Evolutionary conservation across 92 coral and sea anemone genomes (phyloP).

Genomic region (Actinostola sp.): DNA sequence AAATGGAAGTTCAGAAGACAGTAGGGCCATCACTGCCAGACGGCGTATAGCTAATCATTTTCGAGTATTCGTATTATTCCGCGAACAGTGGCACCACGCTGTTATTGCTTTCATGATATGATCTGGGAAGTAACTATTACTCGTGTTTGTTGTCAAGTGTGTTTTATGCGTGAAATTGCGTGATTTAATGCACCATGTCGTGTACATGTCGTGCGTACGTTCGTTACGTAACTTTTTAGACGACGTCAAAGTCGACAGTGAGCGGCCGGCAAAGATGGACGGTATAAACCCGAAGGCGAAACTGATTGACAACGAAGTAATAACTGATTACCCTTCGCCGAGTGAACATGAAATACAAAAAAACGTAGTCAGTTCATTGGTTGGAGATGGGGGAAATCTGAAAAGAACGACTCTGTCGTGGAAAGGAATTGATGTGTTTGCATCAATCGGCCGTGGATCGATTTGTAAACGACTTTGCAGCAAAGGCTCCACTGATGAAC

Average conservation of each 20-base stretch:
- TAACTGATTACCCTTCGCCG: constrained; percentile 2
- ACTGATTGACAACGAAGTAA: constrained; percentile 28
- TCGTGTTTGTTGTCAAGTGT: neutral
- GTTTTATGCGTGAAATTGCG: neutral
- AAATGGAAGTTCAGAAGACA: no score
- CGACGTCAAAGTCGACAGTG: neutral
- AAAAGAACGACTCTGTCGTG: constrained; percentile 70
- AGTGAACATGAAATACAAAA: neutral
- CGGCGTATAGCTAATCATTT: no score
- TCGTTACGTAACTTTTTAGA: neutral
- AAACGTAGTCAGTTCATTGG: constrained; percentile 6
- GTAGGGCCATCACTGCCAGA: no score
- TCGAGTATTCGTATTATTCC: no score
- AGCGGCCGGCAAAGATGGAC: constrained; percentile 22
- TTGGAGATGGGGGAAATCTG: constrained; percentile 45
- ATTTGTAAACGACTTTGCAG: constrained; percentile 72
- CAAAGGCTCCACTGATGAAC: constrained; percentile 39
- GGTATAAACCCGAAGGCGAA: constrained; percentile 3
- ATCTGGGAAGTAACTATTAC: neutral
- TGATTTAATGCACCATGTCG: neutral
- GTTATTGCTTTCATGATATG: no score
- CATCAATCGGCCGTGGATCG: constrained; percentile 56
- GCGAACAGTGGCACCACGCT: no score
- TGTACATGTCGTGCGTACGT: neutral
- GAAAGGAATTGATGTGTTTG: constrained; percentile 88